Conservation (phyloP, 1,140 invertebrate species). For the Pogonomyrmex barbatus region DNA sequence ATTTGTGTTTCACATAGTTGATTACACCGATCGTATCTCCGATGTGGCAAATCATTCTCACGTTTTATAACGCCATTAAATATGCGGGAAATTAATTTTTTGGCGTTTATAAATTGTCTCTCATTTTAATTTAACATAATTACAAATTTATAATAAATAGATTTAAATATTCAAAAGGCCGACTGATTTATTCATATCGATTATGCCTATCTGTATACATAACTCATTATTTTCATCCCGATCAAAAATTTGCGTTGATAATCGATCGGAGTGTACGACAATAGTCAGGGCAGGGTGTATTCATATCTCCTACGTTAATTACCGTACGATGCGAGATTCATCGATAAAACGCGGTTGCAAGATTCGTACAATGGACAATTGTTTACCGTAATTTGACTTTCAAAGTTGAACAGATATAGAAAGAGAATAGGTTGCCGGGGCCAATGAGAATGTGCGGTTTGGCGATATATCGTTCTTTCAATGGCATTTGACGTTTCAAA, state of each 20-base stretch:
- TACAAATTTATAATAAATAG: background rate
- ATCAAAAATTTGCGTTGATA: constrained; percentile 20
- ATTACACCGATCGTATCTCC: background rate
- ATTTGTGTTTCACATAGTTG: background rate
- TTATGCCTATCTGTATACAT: background rate
- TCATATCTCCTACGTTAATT: constrained; percentile 44
- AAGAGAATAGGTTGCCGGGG: constrained; percentile 28
- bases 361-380: constrained; percentile 51
- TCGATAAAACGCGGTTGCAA: constrained; percentile 50
- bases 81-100: background rate
- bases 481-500: constrained; percentile 29
- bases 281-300: background rate
- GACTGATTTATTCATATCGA: background rate
- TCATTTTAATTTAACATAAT: background rate
- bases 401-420: constrained; percentile 46
- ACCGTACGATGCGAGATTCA: constrained; percentile 1
- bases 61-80: background rate
- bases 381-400: constrained; percentile 43
- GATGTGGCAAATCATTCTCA: background rate
- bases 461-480: constrained; percentile 49
- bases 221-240: background rate
- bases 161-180: background rate
- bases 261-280: constrained; percentile 25
- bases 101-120: background rate
- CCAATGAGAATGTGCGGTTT: constrained; percentile 9